Evolutionary conservation across 2,888 invertebrate species (phyloP).

Genomic region (Suillia variegata): DNA sequence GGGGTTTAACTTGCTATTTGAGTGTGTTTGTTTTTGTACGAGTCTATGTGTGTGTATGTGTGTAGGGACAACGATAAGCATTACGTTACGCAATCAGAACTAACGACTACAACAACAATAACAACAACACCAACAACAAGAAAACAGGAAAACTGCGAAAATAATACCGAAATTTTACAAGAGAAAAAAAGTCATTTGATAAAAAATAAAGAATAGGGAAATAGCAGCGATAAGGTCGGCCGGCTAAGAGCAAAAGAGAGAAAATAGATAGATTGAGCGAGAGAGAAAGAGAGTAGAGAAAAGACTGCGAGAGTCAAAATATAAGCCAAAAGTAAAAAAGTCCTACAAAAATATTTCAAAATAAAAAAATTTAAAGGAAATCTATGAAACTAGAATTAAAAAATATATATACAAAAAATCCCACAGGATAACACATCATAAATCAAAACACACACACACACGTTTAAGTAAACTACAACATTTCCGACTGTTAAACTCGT

Average conservation of each 20-base stretch:
- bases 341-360: neutral
- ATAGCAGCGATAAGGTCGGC: too few relatives aligned
- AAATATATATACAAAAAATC: too few relatives aligned
- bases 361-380: neutral
- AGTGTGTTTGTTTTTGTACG: neutral
- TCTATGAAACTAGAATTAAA: neutral
- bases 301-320: too few relatives aligned
- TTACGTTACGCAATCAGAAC: constrained; percentile 4
- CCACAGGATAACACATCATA: neutral
- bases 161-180: neutral
- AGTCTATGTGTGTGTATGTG: neutral
- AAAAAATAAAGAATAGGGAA: too few relatives aligned
- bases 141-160: neutral
- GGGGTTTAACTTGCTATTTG: too few relatives aligned
- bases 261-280: too few relatives aligned
- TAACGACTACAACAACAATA: neutral
- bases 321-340: neutral
- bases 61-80: neutral
- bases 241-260: too few relatives aligned
- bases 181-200: too few relatives aligned
- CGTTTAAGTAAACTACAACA: constrained; percentile 1
- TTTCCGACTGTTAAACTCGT: neutral
- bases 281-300: neutral
- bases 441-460: neutral
- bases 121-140: neutral